Evolutionary conservation across 2,113 vertebrate species (phyloP).

Genomic region (Conger conger): DNA sequence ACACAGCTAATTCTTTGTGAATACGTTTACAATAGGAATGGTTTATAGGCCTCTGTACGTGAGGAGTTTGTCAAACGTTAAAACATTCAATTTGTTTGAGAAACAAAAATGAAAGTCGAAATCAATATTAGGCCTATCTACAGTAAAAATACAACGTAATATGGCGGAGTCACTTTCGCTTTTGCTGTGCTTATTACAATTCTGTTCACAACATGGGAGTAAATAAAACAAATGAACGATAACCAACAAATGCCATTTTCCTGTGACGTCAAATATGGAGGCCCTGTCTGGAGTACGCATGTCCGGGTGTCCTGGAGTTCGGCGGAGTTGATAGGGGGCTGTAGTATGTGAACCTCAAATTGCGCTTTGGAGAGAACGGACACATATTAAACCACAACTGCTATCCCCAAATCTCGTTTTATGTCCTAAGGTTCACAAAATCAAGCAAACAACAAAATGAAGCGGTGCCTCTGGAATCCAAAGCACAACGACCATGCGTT

Average conservation of each 20-base stretch:
- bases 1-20: background rate
- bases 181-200: background rate
- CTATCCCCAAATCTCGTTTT: background rate
- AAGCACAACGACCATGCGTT: too few relatives aligned
- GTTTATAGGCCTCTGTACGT: background rate
- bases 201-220: background rate
- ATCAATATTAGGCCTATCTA: background rate
- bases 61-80: background rate
- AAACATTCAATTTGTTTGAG: background rate
- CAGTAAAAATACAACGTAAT: too few relatives aligned
- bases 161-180: background rate
- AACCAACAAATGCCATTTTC: background rate
- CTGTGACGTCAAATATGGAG: background rate
- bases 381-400: conserved; percentile 6
- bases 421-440: background rate
- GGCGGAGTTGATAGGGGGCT: too few relatives aligned
- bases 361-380: conserved; percentile 1
- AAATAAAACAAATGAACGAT: background rate
- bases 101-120: background rate
- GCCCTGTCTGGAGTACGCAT: too few relatives aligned
- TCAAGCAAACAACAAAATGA: background rate
- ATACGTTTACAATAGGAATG: background rate
- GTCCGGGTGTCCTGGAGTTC: background rate
- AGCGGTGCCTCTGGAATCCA: background rate
- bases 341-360: background rate